Conservation (phyloP, 2,797 vertebrate genomes). For the Girardinus metallicus region DNA sequence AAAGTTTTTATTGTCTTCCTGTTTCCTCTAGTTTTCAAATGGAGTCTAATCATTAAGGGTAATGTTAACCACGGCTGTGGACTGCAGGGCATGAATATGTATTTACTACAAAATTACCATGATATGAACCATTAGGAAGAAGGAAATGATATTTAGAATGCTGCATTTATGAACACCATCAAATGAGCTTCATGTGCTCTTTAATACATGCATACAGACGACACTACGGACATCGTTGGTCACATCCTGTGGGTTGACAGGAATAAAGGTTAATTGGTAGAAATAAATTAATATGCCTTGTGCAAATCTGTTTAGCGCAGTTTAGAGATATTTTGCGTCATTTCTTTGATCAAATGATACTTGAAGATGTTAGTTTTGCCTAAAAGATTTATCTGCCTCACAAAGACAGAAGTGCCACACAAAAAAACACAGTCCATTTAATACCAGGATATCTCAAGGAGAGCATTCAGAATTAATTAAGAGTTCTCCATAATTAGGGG, state of each 20-base stretch:
- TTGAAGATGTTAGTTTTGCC: background rate
- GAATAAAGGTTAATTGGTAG: background rate
- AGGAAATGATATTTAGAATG: background rate
- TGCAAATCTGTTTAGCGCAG: background rate
- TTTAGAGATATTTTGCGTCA: background rate
- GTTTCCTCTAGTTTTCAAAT: background rate
- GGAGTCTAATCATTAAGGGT: background rate
- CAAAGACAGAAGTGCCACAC: background rate
- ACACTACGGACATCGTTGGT: background rate
- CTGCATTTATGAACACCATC: background rate
- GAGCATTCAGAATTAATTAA: background rate
- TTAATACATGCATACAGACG: background rate
- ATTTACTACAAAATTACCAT: background rate
- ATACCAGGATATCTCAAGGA: background rate
- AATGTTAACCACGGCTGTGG: background rate
- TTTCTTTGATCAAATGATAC: background rate
- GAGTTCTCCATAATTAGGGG: slow-evolving; percentile 16
- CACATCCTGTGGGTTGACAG: background rate
- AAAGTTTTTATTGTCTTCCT: background rate
- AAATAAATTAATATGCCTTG: background rate
- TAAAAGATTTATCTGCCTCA: background rate
- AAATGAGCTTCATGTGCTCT: background rate
- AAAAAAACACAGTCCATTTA: background rate
- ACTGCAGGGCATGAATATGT: background rate
- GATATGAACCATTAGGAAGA: background rate